Evolutionary conservation across 2,888 invertebrate species (phyloP), one percentile per base, ranked within the genome.

Genomic region (Eucera pruinosa): DNA sequence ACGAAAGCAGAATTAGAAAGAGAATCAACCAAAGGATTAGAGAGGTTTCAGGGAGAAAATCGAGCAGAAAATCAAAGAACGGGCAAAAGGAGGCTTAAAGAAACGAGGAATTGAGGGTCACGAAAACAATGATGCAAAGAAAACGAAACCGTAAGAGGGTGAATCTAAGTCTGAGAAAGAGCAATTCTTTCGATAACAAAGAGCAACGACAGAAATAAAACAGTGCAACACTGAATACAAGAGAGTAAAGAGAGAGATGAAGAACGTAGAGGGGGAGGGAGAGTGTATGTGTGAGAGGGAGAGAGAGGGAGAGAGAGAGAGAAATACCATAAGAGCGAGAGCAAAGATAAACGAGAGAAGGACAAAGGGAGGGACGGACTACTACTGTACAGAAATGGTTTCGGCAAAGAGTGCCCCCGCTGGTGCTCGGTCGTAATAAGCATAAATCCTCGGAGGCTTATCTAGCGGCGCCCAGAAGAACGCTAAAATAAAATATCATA

Each of bases 371-470:
- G 67, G 50, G 64, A 70, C 77, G 50, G 74, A 68, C 82, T 79
- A 84, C 80, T 78, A 78, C 75, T 79, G 78, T 79, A 85, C 75
- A 84, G 81, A 74, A 87, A 83, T 74, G 86, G 86, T 88, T 88
- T 89, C 85, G 85, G 87, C 87, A 84, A 90, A 87, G 85, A 87
- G 87, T 83, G 84, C 78, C 81, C 85, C 80, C 82, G 76, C 85
- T 70, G 82, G 84, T 86, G 81, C 85, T 86, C 84, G 86, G 88
- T 86, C 88, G 92, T 92, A 91, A 91, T 92, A 91, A 91, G 91
- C 91, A 92, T 92, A 91, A 91, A 92, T 91, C 92, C 91, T 90
- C 87, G 82, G 86, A 88, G 91, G 92, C 91, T 91, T 91, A 92
- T 92, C 92, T 91, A 90, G 87, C 88, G 86, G 86, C 86, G 88